Conservation (phyloP, 1,140 invertebrate genomes). For the Gryllus bimaculatus region DNA sequence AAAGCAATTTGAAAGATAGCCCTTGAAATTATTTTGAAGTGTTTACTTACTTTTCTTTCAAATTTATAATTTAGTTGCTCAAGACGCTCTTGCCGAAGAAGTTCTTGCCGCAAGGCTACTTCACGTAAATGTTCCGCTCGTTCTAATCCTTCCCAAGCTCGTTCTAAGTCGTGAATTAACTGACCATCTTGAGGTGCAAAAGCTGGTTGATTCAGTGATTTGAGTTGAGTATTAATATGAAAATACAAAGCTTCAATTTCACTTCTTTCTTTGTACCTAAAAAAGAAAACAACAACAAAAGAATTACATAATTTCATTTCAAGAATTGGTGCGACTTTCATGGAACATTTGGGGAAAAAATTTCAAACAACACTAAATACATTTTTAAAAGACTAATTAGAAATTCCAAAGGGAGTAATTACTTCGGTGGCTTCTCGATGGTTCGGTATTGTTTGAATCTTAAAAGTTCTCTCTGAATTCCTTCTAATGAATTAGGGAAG, state of each 20-base stretch:
- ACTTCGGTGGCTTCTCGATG: conserved; percentile 95
- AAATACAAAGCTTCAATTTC: conserved; percentile 96
- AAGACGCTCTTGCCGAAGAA: conserved; percentile 84
- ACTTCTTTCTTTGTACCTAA: conserved; percentile 86
- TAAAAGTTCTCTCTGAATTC: conserved; percentile 82
- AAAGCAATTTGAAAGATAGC: too few species aligned
- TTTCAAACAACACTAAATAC: not conserved
- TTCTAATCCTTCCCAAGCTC: conserved; percentile 85
- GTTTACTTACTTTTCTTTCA: conserved; percentile 65
- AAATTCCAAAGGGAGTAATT: conserved; percentile 29
- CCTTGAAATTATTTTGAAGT: too few species aligned
- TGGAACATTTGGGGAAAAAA: not conserved
- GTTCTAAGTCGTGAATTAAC: conserved; percentile 84
- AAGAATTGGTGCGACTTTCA: not conserved
- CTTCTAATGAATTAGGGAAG: conserved; percentile 93
- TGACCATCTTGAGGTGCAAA: conserved; percentile 88
- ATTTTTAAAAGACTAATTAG: not conserved
- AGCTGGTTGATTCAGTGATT: conserved; percentile 80
- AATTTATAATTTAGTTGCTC: conserved; percentile 95
- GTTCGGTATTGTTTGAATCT: conserved; percentile 93
- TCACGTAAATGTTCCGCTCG: conserved; percentile 91
- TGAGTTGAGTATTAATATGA: conserved; percentile 91
- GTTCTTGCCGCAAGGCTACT: conserved; percentile 81
- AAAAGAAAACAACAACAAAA: not conserved
- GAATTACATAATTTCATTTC: not conserved